phyloP scores from a whole-genome alignment of 2,797 vertebrate genomes.

The Bovichtus diacanthus region DNA sequence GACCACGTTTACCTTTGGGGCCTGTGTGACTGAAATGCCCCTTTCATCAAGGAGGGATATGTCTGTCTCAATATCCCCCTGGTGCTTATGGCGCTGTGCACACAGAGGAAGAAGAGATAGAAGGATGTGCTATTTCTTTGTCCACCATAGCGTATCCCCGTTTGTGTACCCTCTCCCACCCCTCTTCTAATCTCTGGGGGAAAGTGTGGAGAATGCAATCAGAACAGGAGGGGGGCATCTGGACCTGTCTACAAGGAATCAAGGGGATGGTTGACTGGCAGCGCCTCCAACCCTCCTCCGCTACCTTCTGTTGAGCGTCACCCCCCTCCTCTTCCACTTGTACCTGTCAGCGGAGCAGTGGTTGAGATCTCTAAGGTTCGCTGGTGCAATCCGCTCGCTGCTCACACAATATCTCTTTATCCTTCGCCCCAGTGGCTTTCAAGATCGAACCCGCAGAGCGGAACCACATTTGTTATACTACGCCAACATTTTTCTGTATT shows the following conservation, averaged over 20 bases:
- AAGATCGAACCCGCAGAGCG: constrained; percentile 15
- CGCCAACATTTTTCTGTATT: constrained; percentile 24
- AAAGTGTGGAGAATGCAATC: constrained; percentile 68
- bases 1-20: constrained; percentile 77
- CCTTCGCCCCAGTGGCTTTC: constrained; percentile 26
- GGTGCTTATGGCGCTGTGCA: constrained; percentile 63
- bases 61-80: constrained; percentile 77
- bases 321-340: constrained; percentile 22
- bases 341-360: constrained; percentile 60
- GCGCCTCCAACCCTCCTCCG: constrained; percentile 24
- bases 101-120: constrained; percentile 49
- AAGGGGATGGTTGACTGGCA: constrained; percentile 63
- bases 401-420: constrained; percentile 60
- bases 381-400: constrained; percentile 15
- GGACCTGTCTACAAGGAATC: constrained; percentile 56
- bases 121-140: constrained; percentile 54
- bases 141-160: constrained; percentile 46
- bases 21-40: constrained; percentile 71
- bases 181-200: constrained; percentile 60
- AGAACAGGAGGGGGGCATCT: constrained; percentile 44
- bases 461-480: constrained; percentile 31
- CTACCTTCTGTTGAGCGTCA: constrained; percentile 15
- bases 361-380: constrained; percentile 55
- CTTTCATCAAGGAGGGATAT: constrained; percentile 78
- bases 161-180: constrained; percentile 52